Percentiles rank a stretch among this genome's conserved stretches.
Conservation (phyloP, 2,888 invertebrate genomes). For the Adineta ricciae region DNA sequence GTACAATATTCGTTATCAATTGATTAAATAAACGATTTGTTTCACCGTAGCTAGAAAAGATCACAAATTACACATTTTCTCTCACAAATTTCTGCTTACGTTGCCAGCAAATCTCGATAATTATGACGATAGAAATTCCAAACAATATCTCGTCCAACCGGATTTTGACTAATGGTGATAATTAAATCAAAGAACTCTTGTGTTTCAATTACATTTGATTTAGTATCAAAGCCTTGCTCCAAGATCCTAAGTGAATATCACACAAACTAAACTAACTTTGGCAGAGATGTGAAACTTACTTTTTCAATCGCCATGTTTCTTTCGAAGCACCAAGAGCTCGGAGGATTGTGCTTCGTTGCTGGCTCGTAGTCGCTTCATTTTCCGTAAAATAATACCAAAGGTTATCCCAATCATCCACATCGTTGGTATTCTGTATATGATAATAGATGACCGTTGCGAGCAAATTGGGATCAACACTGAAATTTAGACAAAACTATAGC, state of each 20-base stretch:
- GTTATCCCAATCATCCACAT: conserved; percentile 29
- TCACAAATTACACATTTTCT: background rate
- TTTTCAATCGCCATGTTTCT: background rate
- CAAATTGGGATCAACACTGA: conserved; percentile 9
- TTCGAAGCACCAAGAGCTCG: background rate
- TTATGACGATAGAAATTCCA: conserved; percentile 31
- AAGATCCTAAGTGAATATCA: background rate
- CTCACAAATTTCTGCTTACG: background rate
- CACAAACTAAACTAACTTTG: no score
- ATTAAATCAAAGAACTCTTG: conserved; percentile 27
- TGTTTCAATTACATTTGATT: background rate
- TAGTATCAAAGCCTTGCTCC: background rate
- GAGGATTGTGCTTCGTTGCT: background rate
- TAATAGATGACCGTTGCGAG: conserved; percentile 26
- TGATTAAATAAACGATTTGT: conserved; percentile 23
- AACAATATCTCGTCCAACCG: conserved; percentile 27
- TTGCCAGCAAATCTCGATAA: background rate
- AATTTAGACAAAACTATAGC: no score
- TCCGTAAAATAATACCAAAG: conserved; percentile 1
- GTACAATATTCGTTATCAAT: conserved; percentile 18
- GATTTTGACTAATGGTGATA: conserved; percentile 22
- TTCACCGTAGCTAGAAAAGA: background rate
- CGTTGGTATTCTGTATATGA: conserved; percentile 33
- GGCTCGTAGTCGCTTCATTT: background rate
- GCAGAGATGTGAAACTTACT: background rate